Conservation (phyloP, 2,113 vertebrate genomes). For the Vidua macroura region DNA sequence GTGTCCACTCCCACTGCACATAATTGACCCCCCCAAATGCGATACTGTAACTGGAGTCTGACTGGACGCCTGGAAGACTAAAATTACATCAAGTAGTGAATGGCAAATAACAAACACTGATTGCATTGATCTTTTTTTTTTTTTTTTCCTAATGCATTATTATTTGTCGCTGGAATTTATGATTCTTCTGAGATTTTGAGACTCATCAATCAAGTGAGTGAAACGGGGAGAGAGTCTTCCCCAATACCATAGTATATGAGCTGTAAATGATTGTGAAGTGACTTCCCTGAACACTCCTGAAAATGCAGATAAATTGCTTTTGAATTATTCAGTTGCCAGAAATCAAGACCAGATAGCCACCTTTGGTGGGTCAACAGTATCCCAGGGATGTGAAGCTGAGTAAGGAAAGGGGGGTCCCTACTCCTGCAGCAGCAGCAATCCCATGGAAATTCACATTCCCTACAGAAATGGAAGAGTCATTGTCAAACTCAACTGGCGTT, state of each 20-base stretch:
- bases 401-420: not conserved
- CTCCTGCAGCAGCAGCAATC: not conserved
- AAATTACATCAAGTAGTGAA: not conserved
- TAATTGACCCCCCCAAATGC: not conserved
- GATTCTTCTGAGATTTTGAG: constrained; percentile 34
- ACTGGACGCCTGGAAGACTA: not conserved
- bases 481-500: too few relatives aligned
- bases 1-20: not conserved
- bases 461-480: not conserved
- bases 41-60: not conserved
- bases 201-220: not conserved
- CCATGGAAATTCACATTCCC: not conserved
- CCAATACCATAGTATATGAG: not conserved
- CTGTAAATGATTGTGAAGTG: not conserved
- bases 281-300: not conserved
- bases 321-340: not conserved
- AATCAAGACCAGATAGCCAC: not conserved
- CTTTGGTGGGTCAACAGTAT: not conserved
- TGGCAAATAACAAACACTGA: not conserved
- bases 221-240: not conserved
- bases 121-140: not conserved
- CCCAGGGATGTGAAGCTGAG: not conserved
- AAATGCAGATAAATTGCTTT: constrained; percentile 33
- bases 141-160: not conserved
- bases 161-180: constrained; percentile 29